These are phyloP conservation scores for Archips crataeganus DNA, from an alignment of 2,888 invertebrate species.

Conservation along the genomic window DNA sequence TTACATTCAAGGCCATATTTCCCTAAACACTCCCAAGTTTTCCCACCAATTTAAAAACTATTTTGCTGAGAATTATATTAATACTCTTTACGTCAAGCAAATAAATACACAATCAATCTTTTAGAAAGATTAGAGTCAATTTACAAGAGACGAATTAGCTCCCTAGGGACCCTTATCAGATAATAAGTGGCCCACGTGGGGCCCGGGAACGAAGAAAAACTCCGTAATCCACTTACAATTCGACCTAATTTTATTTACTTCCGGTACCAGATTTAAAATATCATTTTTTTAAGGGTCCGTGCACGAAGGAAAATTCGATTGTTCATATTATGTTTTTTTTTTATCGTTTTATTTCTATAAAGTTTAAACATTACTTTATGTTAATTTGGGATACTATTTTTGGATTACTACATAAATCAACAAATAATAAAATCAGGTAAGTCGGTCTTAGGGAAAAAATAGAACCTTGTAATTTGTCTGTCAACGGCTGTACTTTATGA, in stretches of 20 bases:
- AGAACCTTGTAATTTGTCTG: too few relatives aligned
- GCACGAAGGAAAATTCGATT: too few relatives aligned
- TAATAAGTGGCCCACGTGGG: constrained; percentile 21
- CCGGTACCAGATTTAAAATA: constrained; percentile 1
- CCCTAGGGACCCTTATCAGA: constrained; percentile 4
- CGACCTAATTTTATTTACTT: neutral
- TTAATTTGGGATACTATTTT: too few relatives aligned
- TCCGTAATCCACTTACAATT: constrained; percentile 5
- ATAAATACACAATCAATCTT: constrained; percentile 25
- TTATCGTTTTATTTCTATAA: too few relatives aligned
- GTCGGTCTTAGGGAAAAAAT: too few relatives aligned
- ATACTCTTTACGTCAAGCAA: neutral
- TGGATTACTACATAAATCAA: too few relatives aligned
- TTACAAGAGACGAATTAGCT: constrained; percentile 31
- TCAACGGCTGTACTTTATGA: too few relatives aligned
- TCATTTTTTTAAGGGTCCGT: neutral
- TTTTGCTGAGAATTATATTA: neutral
- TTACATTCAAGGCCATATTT: neutral
- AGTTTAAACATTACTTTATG: too few relatives aligned
- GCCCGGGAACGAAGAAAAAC: constrained; percentile 6
- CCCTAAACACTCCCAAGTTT: neutral
- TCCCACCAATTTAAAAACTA: constrained; percentile 1
- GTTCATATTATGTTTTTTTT: too few relatives aligned
- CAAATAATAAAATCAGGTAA: too few relatives aligned
- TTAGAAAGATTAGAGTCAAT: constrained; percentile 15